Evolutionary conservation across 2,797 vertebrate genomes (phyloP).

Genomic region (Coluber constrictor): DNA sequence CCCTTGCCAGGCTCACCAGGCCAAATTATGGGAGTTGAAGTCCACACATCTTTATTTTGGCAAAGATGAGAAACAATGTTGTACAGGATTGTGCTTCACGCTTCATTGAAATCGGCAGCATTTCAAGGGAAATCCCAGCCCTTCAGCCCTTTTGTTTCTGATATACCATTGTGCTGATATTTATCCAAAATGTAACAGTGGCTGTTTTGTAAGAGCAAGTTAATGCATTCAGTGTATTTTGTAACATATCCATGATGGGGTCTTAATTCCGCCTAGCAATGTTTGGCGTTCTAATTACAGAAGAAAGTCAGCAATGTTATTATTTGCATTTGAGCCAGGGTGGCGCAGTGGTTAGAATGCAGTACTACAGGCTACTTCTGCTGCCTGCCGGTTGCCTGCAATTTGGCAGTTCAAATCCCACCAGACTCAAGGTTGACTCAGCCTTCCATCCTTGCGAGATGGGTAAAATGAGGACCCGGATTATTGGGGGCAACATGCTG

Average conservation of each 20-base stretch:
- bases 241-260: not conserved
- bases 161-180: not conserved
- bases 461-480: no score
- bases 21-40: not conserved
- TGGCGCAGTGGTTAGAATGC: no score
- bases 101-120: not conserved
- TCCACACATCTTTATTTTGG: not conserved
- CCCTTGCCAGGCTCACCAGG: no score
- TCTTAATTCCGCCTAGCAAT: not conserved
- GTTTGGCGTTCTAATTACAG: not conserved
- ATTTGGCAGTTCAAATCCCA: no score
- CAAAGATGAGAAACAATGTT: not conserved
- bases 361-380: no score
- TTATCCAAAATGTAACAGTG: not conserved
- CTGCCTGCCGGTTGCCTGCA: no score
- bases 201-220: not conserved
- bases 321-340: not conserved
- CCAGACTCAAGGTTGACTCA: no score
- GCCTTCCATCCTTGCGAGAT: no score
- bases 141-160: not conserved
- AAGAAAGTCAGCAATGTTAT: not conserved
- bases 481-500: no score
- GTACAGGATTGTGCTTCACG: not conserved
- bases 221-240: not conserved
- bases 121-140: not conserved